phyloP scores from a whole-genome alignment of 2,797 vertebrate genomes.

The Philypnodon macrostomus region DNA sequence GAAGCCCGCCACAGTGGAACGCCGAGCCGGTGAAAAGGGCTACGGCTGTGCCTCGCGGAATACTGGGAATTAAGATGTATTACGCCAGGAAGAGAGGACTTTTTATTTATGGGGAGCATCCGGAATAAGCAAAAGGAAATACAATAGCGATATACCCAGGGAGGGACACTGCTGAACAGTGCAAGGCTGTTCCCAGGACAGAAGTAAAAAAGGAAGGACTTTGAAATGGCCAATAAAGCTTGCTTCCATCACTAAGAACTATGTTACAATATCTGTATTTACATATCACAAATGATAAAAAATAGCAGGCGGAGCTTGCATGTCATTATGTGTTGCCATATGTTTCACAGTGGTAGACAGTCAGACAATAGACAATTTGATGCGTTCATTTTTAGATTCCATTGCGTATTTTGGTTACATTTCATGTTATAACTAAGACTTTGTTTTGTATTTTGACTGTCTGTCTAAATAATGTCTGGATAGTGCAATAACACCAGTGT shows the following conservation, averaged over 20 bases:
- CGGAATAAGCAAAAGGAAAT: constrained; percentile 72
- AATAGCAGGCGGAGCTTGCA: constrained; percentile 50
- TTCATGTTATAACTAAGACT: no score
- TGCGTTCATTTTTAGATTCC: background rate
- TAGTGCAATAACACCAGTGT: no score
- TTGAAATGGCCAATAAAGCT: constrained; percentile 54
- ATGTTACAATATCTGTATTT: constrained; percentile 10
- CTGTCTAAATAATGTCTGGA: no score
- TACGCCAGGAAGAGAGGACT: constrained; percentile 66
- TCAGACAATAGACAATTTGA: background rate
- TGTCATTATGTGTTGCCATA: constrained; percentile 44
- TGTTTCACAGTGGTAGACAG: constrained; percentile 3
- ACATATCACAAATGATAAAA: constrained; percentile 45
- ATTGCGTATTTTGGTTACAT: no score
- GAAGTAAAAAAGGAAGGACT: constrained; percentile 29
- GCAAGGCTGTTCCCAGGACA: constrained; percentile 57
- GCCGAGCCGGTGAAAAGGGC: constrained; percentile 35
- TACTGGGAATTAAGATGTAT: constrained; percentile 68
- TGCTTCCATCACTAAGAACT: constrained; percentile 31
- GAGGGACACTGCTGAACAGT: constrained; percentile 61
- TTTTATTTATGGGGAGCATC: constrained; percentile 69
- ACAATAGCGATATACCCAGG: constrained; percentile 59
- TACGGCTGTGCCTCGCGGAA: constrained; percentile 60
- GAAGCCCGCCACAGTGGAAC: constrained; percentile 51
- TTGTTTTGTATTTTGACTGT: background rate